phyloP scores from a whole-genome alignment of 1,140 invertebrate species.

The Panulirus ornatus region DNA sequence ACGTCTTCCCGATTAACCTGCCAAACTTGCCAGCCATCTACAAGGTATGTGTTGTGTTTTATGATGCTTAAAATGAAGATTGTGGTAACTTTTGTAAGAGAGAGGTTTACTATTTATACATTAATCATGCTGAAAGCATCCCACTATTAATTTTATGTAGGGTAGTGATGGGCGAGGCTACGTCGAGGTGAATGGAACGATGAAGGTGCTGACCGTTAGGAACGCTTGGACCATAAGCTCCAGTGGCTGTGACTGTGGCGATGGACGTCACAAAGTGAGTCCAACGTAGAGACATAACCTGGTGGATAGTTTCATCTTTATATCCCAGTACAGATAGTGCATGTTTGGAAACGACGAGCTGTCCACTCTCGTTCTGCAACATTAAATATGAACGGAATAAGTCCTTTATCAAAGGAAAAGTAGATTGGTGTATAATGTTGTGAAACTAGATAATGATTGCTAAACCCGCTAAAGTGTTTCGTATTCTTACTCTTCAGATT shows the following conservation, averaged over 20 bases:
- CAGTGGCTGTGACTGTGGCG: neutral
- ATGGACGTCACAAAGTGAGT: neutral
- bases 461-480: no score
- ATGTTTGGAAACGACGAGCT: no score
- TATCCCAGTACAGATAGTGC: no score
- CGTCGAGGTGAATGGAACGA: slow-evolving; percentile 7
- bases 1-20: neutral
- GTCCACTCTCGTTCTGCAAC: no score
- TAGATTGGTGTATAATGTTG: no score
- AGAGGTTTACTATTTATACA: neutral
- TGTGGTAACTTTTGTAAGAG: neutral
- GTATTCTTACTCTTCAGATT: no score
- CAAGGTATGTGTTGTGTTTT: neutral
- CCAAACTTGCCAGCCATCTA: neutral
- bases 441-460: no score
- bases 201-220: neutral
- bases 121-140: neutral
- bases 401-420: no score
- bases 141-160: neutral
- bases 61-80: neutral
- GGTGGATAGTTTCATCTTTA: neutral
- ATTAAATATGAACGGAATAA: no score
- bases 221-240: slow-evolving; percentile 11
- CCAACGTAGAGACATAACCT: neutral
- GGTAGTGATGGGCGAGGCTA: neutral